Base-by-base conservation (phyloP, 2,113 vertebrate genomes). In the Prinia subflava region DNA sequence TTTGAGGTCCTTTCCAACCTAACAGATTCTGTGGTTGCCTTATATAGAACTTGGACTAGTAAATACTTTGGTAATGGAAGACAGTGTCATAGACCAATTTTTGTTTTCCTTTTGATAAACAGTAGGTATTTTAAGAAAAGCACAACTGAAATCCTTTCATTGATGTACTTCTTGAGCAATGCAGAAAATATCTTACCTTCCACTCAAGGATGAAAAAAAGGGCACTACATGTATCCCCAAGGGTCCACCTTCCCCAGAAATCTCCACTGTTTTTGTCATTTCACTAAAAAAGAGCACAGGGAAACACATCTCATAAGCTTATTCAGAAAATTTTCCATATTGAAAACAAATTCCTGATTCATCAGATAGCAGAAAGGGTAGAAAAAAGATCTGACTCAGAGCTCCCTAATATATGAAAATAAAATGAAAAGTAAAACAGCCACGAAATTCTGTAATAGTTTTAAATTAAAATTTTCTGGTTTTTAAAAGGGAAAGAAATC, bases 211-310 rank as follows among this genome's bases (percentile, higher is more conserved):
- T 62, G 99, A 99, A 97, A 98, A 98, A 97, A 99, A 99, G 30
- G 99, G 99, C 53, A 99, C 99, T 56, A 99, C 99, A 11, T 99
- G 99, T 88, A 99, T 99, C 71, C 99, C 99, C 94, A 99, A 95
- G 3, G 99, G 99, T 73, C 99, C 99, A 90, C 98, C 98, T 91
- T 99, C 99, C 87, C 99, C 99, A 76, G 98, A 98, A 98, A 99
- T 99, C 97, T 99, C 99, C 97, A 99, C 98, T 9, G 80, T 98
- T 98, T 98, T 99, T 69, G 98, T 99, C 95, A 99, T 96, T 90
- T 98, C 98, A 87, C 99, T 99, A 96, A 77, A 92, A 96, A 90
- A 96, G 91, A 80, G 76, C 89, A 89, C 12, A 94, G 13, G 16
- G 27, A 91, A 83, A 90, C 83, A 95, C 8, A 96, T 53, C 11